phyloP scores from a whole-genome alignment of 2,113 vertebrate genomes.

The Odocoileus virginianus region DNA sequence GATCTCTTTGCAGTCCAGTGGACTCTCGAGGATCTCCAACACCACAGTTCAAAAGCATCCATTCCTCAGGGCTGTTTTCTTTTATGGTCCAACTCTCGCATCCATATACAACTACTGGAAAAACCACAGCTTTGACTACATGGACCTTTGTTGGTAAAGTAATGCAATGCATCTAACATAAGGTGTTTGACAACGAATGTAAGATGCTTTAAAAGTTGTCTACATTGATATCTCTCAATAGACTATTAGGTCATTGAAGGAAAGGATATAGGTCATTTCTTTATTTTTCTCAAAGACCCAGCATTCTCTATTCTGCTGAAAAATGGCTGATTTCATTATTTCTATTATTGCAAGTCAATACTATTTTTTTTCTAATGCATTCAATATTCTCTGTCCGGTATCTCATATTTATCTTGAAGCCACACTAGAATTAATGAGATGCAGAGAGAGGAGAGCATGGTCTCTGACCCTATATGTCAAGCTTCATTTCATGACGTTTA shows the following conservation, averaged over 20 bases:
- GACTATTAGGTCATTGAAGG: neutral
- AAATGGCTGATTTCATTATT: neutral
- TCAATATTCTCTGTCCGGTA: slow-evolving; percentile 17
- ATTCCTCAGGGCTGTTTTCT: neutral
- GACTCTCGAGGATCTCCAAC: neutral
- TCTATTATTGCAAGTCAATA: neutral
- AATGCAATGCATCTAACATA: neutral
- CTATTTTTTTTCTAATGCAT: neutral
- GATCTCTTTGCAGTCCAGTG: neutral
- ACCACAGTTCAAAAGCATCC: neutral
- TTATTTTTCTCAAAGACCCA: neutral
- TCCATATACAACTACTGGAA: neutral
- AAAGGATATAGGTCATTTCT: neutral
- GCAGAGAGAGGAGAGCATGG: slow-evolving; percentile 8
- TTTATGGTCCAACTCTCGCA: neutral
- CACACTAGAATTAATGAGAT: slow-evolving; percentile 47
- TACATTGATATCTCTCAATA: neutral
- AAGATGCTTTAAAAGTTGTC: neutral
- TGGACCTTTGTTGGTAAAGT: neutral
- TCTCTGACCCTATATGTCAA: slow-evolving; percentile 56
- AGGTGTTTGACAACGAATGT: neutral
- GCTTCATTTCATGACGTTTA: slow-evolving; percentile 56
- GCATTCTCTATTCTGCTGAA: neutral
- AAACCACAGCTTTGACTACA: neutral
- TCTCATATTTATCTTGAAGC: slow-evolving; percentile 39